These are phyloP conservation scores for Calidris pugnax DNA, from an alignment of 2,113 vertebrate species.

Conservation along the genomic window DNA sequence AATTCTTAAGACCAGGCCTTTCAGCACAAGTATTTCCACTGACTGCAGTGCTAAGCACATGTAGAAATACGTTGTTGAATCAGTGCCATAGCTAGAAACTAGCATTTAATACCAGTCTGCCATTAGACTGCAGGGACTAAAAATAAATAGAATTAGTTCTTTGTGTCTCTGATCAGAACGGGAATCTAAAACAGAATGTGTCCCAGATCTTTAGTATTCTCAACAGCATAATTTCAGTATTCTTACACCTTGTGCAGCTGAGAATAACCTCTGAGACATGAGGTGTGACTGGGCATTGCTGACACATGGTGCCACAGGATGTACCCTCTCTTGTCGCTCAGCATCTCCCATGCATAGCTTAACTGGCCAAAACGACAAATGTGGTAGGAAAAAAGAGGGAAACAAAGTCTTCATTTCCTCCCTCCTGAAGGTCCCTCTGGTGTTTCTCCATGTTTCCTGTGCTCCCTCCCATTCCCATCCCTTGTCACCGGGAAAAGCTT, in stretches of 20 bases:
- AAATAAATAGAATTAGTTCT: neutral
- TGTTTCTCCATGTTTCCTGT: neutral
- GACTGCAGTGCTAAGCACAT: neutral
- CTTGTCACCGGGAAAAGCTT: rapidly evolving
- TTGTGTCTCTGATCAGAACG: neutral
- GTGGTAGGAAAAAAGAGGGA: neutral
- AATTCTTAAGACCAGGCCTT: neutral
- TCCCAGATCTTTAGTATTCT: neutral
- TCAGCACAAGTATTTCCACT: neutral
- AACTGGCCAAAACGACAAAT: neutral
- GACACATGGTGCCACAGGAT: neutral
- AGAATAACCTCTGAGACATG: neutral
- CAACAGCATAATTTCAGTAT: neutral
- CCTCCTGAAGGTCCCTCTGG: neutral
- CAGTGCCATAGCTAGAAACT: neutral
- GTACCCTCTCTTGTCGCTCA: neutral
- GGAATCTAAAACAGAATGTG: neutral
- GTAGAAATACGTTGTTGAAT: neutral
- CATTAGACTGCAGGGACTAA: neutral
- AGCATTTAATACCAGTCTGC: neutral
- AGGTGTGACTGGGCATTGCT: neutral
- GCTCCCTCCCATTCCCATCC: neutral
- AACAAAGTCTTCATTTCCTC: neutral
- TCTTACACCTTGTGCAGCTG: neutral
- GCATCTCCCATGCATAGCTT: neutral